phyloP scores from a whole-genome alignment of 1,140 invertebrate species.

The Drosophila auraria region DNA sequence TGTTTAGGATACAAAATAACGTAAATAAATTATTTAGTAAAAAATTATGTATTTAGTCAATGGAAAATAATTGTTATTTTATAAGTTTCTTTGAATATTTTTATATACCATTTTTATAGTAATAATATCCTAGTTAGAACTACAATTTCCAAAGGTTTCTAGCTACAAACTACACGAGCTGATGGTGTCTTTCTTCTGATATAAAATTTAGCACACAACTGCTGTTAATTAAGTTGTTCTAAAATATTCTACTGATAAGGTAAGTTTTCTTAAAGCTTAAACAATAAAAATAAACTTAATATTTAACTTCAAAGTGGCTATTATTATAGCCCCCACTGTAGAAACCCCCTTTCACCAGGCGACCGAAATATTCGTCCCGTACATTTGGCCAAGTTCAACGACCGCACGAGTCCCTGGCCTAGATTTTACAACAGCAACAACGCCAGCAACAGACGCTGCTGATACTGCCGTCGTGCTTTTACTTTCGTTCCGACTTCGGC shows the following conservation, averaged over 20 bases:
- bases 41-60: neutral
- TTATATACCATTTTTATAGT: too few relatives aligned
- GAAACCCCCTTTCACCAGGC: slow-evolving; percentile 20
- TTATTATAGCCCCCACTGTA: neutral
- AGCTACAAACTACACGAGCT: too few relatives aligned
- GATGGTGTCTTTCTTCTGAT: too few relatives aligned
- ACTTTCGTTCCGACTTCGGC: slow-evolving; percentile 63
- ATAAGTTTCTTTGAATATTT: too few relatives aligned
- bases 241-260: too few relatives aligned
- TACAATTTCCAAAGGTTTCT: too few relatives aligned
- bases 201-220: too few relatives aligned
- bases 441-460: slow-evolving; percentile 40
- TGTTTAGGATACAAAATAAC: neutral
- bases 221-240: too few relatives aligned
- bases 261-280: too few relatives aligned
- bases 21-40: neutral
- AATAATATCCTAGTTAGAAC: too few relatives aligned
- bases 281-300: too few relatives aligned
- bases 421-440: slow-evolving; percentile 66
- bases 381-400: slow-evolving; percentile 80
- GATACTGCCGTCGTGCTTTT: slow-evolving; percentile 65
- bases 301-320: neutral
- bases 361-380: slow-evolving; percentile 17
- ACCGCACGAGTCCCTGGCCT: slow-evolving; percentile 81
- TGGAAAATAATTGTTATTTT: too few relatives aligned